phyloP scores from a whole-genome alignment of 2,113 vertebrate genomes.

The Anhinga anhinga region DNA sequence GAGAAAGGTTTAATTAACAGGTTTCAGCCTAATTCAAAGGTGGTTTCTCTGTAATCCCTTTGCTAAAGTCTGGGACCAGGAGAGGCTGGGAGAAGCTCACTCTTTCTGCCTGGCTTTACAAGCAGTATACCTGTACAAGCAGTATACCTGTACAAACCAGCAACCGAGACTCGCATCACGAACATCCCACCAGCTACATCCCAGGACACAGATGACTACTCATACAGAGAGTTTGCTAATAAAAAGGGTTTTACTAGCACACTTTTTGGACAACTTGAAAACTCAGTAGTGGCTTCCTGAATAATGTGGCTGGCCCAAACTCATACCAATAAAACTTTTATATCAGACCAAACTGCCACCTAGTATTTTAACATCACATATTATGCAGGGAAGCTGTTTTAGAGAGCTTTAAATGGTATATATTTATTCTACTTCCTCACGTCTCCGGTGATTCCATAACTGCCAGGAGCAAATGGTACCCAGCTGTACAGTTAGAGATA shows the following conservation, averaged over 20 bases:
- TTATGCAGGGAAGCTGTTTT: neutral
- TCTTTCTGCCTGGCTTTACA: neutral
- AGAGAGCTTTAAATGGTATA: neutral
- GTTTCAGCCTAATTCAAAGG: neutral
- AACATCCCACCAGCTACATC: neutral
- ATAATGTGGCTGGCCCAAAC: neutral
- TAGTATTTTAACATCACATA: slow-evolving; percentile 1
- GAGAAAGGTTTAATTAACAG: neutral
- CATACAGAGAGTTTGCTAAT: neutral
- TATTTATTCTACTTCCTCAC: neutral
- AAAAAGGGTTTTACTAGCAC: slow-evolving; percentile 1
- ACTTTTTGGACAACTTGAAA: neutral
- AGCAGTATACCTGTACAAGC: neutral
- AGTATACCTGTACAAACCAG: neutral
- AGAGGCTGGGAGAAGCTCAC: neutral
- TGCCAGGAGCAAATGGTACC: neutral
- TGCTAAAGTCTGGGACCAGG: neutral
- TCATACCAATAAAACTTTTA: slow-evolving; percentile 29
- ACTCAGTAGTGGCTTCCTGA: neutral
- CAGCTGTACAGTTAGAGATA: neutral
- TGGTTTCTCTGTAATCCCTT: neutral
- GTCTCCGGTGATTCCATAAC: neutral
- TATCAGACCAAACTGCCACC: neutral
- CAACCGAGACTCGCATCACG: neutral
- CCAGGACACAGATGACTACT: neutral